Base-by-base conservation (phyloP, 2,113 vertebrate species). In the Microcebus lehilahytsara region DNA sequence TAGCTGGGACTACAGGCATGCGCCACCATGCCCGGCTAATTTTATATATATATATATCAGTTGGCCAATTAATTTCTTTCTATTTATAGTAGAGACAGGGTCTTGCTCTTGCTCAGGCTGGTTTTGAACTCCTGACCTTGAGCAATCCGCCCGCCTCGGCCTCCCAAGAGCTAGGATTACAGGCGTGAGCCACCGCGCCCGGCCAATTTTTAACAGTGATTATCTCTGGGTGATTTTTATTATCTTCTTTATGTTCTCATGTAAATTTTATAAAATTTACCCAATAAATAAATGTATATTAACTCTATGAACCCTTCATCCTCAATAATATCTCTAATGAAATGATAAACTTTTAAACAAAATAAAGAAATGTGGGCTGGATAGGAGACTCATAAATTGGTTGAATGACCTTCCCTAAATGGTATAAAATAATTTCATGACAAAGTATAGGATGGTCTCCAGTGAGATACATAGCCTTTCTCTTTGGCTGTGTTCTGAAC, bases 191-290 rank as follows among this genome's bases (percentile, higher is more conserved):
- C n/a, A n/a, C n/a, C n/a, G n/a, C n/a, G n/a, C n/a, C n/a, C n/a
- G n/a, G n/a, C n/a, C n/a, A 93, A 85, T 34, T 46, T n/a, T 91
- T 67, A 67, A 87, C 12, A 93, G 62, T 94, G 42, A 78, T 72
- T 40, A 67, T 34, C 23, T 87, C 32, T 72, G n/a, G 6, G 64
- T 62, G 17, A 87, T 84, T 96, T 94, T 32, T 77, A 34, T n/a
- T n/a, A 81, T 51, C 42, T 83, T 91, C 40, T 58, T 85, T 51
- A 86, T 66, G 53, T 81, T 95, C 51, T 66, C 34, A 66, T 8
- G 3, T 34, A 94, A 46, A 46, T 72, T 89, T 89, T 56, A 87
- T 27, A 94, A 81, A 94, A 86, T 53, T 66, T 94, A 6, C 37
- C 30, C 53, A 66, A 37, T 66, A 71, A 71, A 51, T 60, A 72